A percentile compares a stretch with the other conserved stretches of the same genome.
Evolutionary conservation across 2,888 invertebrate species (phyloP).

Genomic region (Petrolisthes cinctipes): DNA sequence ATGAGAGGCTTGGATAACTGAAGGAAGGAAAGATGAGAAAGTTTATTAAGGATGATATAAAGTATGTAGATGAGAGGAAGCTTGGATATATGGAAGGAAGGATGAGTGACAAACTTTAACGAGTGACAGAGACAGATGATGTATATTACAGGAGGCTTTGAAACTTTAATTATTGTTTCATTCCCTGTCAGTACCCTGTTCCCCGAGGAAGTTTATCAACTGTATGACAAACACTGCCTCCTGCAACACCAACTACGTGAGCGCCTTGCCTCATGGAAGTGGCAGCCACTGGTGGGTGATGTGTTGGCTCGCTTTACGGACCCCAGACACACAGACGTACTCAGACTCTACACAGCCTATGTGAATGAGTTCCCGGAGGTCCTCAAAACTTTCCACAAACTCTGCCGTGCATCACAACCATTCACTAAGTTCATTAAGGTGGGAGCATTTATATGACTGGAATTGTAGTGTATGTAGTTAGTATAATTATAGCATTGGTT

Average conservation of each 20-base stretch:
- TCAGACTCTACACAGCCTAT: slow-evolving; percentile 71
- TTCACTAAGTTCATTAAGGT: slow-evolving; percentile 71
- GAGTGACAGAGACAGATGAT: background rate
- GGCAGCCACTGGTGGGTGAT: slow-evolving; percentile 70
- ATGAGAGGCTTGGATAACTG: background rate
- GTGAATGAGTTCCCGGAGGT: slow-evolving; percentile 71
- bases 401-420: slow-evolving; percentile 68
- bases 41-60: background rate
- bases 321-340: slow-evolving; percentile 68
- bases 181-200: slow-evolving; percentile 69
- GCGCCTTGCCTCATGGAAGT: slow-evolving; percentile 69
- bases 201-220: slow-evolving; percentile 70
- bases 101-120: background rate
- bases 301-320: slow-evolving; percentile 68
- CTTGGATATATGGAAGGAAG: too few species aligned
- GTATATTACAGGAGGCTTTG: background rate
- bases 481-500: too few species aligned
- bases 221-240: slow-evolving; percentile 71
- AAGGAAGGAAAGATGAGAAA: background rate
- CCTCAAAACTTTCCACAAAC: slow-evolving; percentile 70
- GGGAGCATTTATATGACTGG: background rate
- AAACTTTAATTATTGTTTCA: background rate
- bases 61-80: background rate
- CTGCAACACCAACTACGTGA: slow-evolving; percentile 70
- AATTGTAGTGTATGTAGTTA: too few species aligned